Evolutionary conservation across 30 jellyfish, hydroid and myxozoan genomes (phyloP).

Genomic region (Turritopsis rubra): DNA sequence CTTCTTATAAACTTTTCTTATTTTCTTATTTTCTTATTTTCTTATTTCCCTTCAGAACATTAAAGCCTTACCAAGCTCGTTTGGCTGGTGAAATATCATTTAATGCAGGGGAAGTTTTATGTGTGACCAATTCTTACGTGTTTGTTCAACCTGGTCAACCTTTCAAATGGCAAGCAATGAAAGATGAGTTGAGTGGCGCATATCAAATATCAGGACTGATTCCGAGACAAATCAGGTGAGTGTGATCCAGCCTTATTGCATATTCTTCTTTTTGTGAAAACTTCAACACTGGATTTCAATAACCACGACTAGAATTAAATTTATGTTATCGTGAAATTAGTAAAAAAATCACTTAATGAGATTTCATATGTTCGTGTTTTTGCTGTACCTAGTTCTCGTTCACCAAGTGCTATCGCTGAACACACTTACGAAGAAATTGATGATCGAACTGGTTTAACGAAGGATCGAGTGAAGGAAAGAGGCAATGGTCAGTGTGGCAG

Average conservation of each 20-base stretch:
- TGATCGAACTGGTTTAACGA: neutral
- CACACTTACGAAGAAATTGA: slow-evolving; percentile 17
- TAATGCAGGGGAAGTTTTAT: neutral
- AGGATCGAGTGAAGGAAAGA: neutral
- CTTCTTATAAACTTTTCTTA: neutral
- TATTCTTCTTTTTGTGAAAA: too few species aligned
- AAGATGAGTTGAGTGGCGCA: neutral
- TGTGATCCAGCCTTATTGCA: too few species aligned
- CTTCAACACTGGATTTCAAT: too few species aligned
- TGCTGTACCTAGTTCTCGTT: slow-evolving; percentile 1
- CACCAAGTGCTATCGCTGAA: slow-evolving; percentile 18
- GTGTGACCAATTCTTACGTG: slow-evolving; percentile 10
- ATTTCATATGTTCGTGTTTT: too few species aligned
- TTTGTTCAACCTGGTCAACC: slow-evolving; percentile 3
- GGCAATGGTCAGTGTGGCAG: neutral
- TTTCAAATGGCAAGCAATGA: slow-evolving; percentile 7
- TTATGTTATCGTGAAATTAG: too few species aligned
- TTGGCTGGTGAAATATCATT: slow-evolving; percentile 9
- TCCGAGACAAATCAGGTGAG: slow-evolving; percentile 8
- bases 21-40: neutral
- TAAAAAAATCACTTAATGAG: too few species aligned
- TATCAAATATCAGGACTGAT: slow-evolving; percentile 11
- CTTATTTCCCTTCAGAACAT: neutral
- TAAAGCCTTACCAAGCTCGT: neutral
- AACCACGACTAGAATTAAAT: too few species aligned